A percentile compares a stretch with the other conserved stretches of the same genome.
These are phyloP conservation scores for Coelopa pilipes DNA, from an alignment of 2,888 invertebrate genomes.

Conservation along the genomic window DNA sequence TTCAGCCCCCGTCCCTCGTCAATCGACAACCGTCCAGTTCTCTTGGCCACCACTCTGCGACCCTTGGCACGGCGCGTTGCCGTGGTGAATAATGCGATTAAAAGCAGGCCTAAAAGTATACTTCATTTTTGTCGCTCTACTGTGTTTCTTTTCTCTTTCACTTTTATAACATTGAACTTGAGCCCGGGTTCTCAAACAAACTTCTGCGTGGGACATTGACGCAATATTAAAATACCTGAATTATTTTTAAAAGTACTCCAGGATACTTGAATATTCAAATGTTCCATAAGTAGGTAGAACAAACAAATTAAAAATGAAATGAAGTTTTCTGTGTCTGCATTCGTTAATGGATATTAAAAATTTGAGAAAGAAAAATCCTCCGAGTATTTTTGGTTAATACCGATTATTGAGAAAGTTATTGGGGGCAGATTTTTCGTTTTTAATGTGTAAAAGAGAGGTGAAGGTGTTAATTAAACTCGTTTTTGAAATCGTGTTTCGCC, in stretches of 20 bases:
- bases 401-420: neutral
- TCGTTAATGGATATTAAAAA: neutral
- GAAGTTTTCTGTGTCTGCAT: too few species aligned
- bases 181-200: too few species aligned
- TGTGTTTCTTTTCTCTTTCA: neutral
- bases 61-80: neutral
- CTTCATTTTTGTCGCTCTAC: neutral
- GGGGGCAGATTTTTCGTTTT: neutral
- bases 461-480: neutral
- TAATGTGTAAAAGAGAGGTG: neutral
- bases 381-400: too few species aligned
- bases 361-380: neutral
- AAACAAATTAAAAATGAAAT: too few species aligned
- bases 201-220: too few species aligned
- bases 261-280: too few species aligned
- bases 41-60: neutral
- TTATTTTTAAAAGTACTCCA: too few species aligned
- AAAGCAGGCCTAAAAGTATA: constrained; percentile 6
- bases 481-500: too few species aligned
- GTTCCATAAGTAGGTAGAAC: too few species aligned
- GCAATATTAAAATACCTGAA: too few species aligned
- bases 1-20: neutral
- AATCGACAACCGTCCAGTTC: too few species aligned
- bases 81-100: neutral
- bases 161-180: too few species aligned